Percentiles rank a stretch among this genome's conserved stretches.
Evolutionary conservation across 1,140 invertebrate species (phyloP).

Genomic region (Papilio machaon): DNA sequence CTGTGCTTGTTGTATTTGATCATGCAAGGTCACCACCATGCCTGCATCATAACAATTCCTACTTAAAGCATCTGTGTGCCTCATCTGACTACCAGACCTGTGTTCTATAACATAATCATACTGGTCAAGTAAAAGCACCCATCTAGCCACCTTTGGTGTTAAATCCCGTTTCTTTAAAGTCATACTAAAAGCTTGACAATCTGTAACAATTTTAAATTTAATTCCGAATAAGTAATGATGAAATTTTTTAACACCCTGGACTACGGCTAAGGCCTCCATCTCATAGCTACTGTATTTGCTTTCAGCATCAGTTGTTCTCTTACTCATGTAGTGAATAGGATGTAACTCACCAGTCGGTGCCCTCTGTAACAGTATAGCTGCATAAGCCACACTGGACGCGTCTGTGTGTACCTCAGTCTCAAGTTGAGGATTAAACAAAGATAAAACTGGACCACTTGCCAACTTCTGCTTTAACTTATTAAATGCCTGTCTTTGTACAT

Average conservation of each 20-base stretch:
- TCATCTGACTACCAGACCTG: constrained; percentile 58
- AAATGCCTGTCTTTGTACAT: constrained; percentile 38
- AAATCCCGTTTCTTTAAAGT: constrained; percentile 71
- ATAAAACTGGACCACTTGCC: constrained; percentile 46
- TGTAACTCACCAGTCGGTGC: constrained; percentile 38
- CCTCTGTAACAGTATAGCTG: constrained; percentile 56
- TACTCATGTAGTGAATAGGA: constrained; percentile 50
- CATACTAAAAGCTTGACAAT: constrained; percentile 65
- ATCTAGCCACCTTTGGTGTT: constrained; percentile 60
- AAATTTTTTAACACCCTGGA: constrained; percentile 67
- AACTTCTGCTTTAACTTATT: constrained; percentile 41
- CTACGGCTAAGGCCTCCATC: constrained; percentile 65
- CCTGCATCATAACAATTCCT: constrained; percentile 47
- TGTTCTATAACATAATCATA: constrained; percentile 56
- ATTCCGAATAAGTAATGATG: constrained; percentile 61
- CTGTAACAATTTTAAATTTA: constrained; percentile 75
- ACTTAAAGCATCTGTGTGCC: constrained; percentile 69
- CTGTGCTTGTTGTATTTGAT: constrained; percentile 38
- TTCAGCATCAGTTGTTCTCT: constrained; percentile 66
- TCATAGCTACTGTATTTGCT: constrained; percentile 70
- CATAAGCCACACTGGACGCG: constrained; percentile 50
- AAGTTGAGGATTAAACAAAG: constrained; percentile 46
- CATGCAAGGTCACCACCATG: neutral
- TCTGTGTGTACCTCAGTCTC: constrained; percentile 59
- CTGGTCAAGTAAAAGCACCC: constrained; percentile 49